A percentile compares a stretch with the other conserved stretches of the same genome.
Evolutionary conservation across 2,113 vertebrate species (phyloP).

Genomic region (Lycaon pictus): DNA sequence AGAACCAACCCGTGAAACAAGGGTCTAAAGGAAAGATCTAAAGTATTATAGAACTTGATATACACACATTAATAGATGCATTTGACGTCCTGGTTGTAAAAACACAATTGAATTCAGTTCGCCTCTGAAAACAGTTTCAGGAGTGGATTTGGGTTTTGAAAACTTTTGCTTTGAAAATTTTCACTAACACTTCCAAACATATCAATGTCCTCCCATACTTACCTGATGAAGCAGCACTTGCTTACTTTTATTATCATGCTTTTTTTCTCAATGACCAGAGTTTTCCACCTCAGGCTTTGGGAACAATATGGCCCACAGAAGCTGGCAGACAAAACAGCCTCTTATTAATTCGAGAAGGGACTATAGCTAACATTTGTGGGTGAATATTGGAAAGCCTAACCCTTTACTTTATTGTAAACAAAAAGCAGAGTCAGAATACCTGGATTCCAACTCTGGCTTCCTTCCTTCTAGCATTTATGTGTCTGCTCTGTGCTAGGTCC

Average conservation of each 20-base stretch:
- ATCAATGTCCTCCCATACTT: too few species aligned
- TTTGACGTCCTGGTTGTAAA: neutral
- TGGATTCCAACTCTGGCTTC: neutral
- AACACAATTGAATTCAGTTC: neutral
- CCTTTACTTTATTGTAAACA: neutral
- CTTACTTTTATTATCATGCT: neutral
- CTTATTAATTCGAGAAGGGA: neutral
- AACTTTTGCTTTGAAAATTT: constrained; percentile 8
- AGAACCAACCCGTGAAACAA: neutral
- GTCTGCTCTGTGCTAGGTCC: neutral
- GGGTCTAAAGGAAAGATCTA: neutral
- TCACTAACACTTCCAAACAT: neutral
- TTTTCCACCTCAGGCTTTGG: neutral
- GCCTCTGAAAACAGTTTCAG: neutral
- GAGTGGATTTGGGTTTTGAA: constrained; percentile 8
- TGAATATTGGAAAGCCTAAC: neutral
- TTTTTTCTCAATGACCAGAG: neutral
- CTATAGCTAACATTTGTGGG: neutral
- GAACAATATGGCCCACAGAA: neutral
- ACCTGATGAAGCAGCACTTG: neutral
- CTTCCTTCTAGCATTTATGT: neutral
- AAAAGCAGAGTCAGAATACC: neutral
- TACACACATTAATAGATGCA: neutral
- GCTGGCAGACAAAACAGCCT: neutral
- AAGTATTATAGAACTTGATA: neutral